Evolutionary conservation across 2,797 vertebrate species (phyloP).

Genomic region (Adrianichthys oophorus): DNA sequence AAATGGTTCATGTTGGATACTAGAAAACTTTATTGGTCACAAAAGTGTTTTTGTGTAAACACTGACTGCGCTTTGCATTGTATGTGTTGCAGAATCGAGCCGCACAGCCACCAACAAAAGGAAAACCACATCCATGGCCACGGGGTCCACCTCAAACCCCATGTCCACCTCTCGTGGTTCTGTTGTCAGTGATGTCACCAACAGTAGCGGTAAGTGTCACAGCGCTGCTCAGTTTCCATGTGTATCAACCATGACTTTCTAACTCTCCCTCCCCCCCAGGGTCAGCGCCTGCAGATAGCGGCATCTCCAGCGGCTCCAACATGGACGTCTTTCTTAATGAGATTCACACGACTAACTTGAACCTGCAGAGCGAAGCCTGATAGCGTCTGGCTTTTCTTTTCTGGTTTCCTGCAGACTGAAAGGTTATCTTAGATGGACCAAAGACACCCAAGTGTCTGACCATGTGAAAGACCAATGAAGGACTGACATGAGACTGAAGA

Average conservation of each 20-base stretch:
- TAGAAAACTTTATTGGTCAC: too few relatives aligned
- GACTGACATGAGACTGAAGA: conserved; percentile 9
- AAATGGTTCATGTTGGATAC: too few relatives aligned
- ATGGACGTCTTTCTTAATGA: conserved; percentile 68
- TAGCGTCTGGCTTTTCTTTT: too few relatives aligned
- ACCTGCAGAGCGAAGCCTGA: not conserved
- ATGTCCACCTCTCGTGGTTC: conserved; percentile 80
- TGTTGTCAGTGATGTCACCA: conserved; percentile 79
- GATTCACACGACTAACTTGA: conserved; percentile 40
- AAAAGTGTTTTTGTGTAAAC: not conserved
- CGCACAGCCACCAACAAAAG: conserved; percentile 85
- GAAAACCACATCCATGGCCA: conserved; percentile 73
- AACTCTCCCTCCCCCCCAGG: conserved; percentile 32
- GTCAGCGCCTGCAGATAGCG: conserved; percentile 54
- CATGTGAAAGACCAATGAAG: conserved; percentile 12
- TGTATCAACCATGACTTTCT: not conserved
- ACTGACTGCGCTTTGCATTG: too few relatives aligned
- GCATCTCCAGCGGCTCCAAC: conserved; percentile 48
- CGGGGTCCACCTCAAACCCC: conserved; percentile 72
- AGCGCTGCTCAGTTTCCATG: not conserved
- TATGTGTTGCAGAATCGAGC: conserved; percentile 86
- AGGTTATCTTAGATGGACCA: not conserved
- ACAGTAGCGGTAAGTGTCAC: conserved; percentile 58
- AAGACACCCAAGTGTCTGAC: conserved; percentile 5
- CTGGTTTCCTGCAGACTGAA: not conserved